Evolutionary conservation across 2,797 vertebrate genomes (phyloP).

Genomic region (Spatula versicolor): DNA sequence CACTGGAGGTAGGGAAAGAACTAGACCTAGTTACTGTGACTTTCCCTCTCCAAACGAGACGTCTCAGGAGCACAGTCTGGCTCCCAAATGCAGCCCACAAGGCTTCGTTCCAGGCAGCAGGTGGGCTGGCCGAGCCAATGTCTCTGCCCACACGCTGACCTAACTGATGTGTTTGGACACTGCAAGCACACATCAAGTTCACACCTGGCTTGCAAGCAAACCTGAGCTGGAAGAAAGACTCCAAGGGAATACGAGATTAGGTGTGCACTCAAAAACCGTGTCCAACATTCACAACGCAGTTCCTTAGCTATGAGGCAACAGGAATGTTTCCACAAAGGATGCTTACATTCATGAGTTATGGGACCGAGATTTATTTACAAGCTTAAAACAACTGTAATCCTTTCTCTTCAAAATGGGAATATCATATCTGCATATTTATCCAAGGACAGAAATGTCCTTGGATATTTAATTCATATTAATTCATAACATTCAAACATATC

Average conservation of each 20-base stretch:
- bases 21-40: background rate
- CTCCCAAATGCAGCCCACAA: background rate
- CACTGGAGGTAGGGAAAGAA: background rate
- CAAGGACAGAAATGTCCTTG: background rate
- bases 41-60: background rate
- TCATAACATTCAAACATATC: background rate
- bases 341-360: background rate
- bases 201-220: accelerated
- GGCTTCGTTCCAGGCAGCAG: background rate
- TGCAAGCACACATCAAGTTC: accelerated
- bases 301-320: background rate
- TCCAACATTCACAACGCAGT: background rate
- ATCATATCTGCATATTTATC: background rate
- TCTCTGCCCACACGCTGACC: accelerated
- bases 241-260: background rate
- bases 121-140: background rate
- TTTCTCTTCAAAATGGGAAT: background rate
- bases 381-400: background rate
- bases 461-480: background rate
- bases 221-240: background rate
- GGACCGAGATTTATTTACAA: background rate
- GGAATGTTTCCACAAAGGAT: background rate
- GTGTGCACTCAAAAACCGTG: background rate
- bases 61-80: accelerated
- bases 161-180: background rate